Percentiles rank a stretch among this genome's conserved stretches.
These are phyloP conservation scores for Jordanella pulchra DNA, from an alignment of 2,797 vertebrate genomes.

Conservation along the genomic window DNA sequence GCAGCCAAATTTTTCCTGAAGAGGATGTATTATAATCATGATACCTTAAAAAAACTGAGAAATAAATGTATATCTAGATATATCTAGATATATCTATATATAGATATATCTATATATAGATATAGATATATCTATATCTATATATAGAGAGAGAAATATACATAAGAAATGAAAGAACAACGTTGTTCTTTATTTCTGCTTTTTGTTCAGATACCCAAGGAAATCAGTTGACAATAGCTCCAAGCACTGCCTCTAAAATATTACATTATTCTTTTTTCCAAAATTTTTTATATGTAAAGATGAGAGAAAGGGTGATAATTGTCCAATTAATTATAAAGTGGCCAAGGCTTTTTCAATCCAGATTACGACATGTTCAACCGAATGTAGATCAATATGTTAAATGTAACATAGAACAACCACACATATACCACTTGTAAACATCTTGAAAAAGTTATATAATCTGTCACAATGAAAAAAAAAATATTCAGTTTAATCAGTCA, in stretches of 20 bases:
- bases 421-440: background rate
- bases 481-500: background rate
- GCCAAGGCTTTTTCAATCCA: constrained; percentile 14
- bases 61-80: constrained; percentile 49
- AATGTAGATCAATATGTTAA: background rate
- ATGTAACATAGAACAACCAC: background rate
- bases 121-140: no score
- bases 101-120: no score
- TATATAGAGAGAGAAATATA: no score
- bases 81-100: no score
- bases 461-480: background rate
- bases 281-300: constrained; percentile 10
- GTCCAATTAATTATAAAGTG: constrained; percentile 15
- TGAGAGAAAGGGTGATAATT: background rate
- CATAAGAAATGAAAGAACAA: constrained; percentile 13
- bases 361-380: background rate
- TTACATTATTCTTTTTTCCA: constrained; percentile 26
- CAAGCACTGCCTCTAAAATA: constrained; percentile 34
- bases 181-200: constrained; percentile 2
- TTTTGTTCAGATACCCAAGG: background rate
- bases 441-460: background rate
- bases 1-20: constrained; percentile 64
- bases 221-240: constrained; percentile 46
- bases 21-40: constrained; percentile 48
- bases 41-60: constrained; percentile 74